Evolutionary conservation across 2,797 vertebrate genomes (phyloP), one percentile per base, ranked within the genome.

Genomic region (Petrocephalus schoutedeni): DNA sequence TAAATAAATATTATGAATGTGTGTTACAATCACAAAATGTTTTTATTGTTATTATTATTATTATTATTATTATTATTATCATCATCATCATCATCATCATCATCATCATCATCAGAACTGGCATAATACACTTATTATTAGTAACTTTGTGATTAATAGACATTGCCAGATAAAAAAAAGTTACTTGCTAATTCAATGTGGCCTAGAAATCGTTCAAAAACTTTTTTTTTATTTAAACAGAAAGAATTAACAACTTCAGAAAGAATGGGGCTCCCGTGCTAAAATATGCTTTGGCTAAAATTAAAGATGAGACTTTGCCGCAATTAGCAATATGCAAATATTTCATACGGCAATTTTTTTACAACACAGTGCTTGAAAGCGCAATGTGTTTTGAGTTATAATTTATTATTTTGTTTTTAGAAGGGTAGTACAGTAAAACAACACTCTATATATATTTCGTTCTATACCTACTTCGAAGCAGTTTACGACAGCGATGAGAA

Each of bases 391-490:
- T 16, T 84, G 77, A 45, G 41, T 86, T 51, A 64, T 86, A 86
- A 86, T 64, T 86, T 86, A 86, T 64, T 86, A 53, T 67, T 67
- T 86, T 64, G 54, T 57, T 80, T 80, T 54, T 56, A 56, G 32
- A 86, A 57, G 19, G 85, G 56, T 28, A n/a, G 54, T 59, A 86
- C 28, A 59, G 32, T 64, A 64, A 86, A 64, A 86, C 36, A 36
- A 59, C 41, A 86, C 36, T 86, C 57, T 58, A 59, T 86, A 85
- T 85, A 41, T 59, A 41, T 86, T 49, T 23, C 16, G 54, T 54
- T 58, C 45, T 51, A 86, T 85, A 89, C 10, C 67, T 58, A 86
- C 88, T 85, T 89, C 16, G 80, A 49, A 87, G 59, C 88, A 85
- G 49, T 67, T 85, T 21, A 87, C 56, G 51, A 58, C 83, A 64